Percentiles rank a stretch among this genome's conserved stretches.
Conservation (phyloP, 2,113 vertebrate species). For the Mastomys natalensis region DNA sequence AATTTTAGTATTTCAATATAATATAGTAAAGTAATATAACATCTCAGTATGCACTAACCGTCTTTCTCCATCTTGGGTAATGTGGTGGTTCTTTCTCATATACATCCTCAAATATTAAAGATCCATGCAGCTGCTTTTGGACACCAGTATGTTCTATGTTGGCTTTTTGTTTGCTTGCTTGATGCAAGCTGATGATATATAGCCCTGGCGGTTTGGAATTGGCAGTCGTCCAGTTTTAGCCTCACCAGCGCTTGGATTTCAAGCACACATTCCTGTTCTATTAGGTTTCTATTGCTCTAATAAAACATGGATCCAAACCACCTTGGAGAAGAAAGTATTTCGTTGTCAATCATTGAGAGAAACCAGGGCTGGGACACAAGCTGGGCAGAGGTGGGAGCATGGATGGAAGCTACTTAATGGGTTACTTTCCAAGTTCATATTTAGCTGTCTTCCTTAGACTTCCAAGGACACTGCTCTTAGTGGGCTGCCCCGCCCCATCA, state of each 20-base stretch:
- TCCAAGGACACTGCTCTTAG: too few relatives aligned
- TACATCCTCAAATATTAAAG: background rate
- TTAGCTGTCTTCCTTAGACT: background rate
- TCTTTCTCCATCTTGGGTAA: background rate
- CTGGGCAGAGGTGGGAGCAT: background rate
- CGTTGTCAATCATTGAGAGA: background rate
- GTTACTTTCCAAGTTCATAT: background rate
- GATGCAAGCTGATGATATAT: background rate
- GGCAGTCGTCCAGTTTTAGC: background rate
- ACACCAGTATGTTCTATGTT: background rate
- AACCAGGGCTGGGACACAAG: background rate
- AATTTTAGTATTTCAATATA: conserved; percentile 23
- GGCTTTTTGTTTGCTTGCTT: background rate
- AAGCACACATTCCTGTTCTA: background rate
- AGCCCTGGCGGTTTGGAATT: background rate
- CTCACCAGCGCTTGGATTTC: background rate
- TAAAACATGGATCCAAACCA: background rate
- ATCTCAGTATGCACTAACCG: background rate
- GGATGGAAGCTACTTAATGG: background rate
- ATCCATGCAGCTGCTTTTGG: background rate
- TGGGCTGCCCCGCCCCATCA: background rate
- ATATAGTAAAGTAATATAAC: background rate
- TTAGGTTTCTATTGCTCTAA: background rate
- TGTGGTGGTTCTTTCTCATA: background rate
- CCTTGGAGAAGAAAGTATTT: background rate